A percentile compares a stretch with the other conserved stretches of the same genome.
Evolutionary conservation across 53 echinoderm and acorn worm genomes (phyloP).

Genomic region (Paelopatides confundens): DNA sequence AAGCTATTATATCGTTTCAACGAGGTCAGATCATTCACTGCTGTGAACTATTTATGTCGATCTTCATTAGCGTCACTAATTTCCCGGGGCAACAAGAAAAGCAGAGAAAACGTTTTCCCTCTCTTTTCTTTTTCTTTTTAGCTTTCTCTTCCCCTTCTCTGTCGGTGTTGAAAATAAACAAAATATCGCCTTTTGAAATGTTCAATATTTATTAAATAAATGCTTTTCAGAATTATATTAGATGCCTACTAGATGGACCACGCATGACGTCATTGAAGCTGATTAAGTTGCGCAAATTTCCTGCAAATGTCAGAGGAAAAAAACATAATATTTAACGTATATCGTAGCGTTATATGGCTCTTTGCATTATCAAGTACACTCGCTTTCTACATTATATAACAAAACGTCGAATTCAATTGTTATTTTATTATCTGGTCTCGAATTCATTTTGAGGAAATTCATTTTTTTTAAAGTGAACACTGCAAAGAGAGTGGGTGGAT

Average conservation of each 20-base stretch:
- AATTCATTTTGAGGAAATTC: too few species aligned
- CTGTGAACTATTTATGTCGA: conserved; percentile 9
- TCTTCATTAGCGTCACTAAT: not conserved
- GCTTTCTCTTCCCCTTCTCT: not conserved
- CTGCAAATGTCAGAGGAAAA: conserved; percentile 9
- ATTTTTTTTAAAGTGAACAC: too few species aligned
- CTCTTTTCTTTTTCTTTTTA: not conserved
- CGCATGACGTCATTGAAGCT: not conserved
- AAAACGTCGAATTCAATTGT: too few species aligned
- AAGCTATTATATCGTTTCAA: not conserved
- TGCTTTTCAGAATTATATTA: conserved; percentile 30
- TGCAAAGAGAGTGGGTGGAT: too few species aligned
- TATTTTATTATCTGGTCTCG: too few species aligned
- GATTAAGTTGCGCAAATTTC: conserved; percentile 13
- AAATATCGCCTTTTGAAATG: not conserved
- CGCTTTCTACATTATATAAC: not conserved
- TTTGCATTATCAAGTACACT: not conserved
- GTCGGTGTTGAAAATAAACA: not conserved
- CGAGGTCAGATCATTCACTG: not conserved
- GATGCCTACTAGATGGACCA: not conserved
- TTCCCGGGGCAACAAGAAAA: not conserved
- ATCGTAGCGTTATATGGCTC: not conserved
- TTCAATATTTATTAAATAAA: conserved; percentile 32
- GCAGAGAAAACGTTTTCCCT: not conserved
- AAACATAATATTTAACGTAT: too few species aligned